Evolutionary conservation across 2,888 invertebrate genomes (phyloP), one percentile per base, ranked within the genome.

Genomic region (Arrhopalites spinosus): DNA sequence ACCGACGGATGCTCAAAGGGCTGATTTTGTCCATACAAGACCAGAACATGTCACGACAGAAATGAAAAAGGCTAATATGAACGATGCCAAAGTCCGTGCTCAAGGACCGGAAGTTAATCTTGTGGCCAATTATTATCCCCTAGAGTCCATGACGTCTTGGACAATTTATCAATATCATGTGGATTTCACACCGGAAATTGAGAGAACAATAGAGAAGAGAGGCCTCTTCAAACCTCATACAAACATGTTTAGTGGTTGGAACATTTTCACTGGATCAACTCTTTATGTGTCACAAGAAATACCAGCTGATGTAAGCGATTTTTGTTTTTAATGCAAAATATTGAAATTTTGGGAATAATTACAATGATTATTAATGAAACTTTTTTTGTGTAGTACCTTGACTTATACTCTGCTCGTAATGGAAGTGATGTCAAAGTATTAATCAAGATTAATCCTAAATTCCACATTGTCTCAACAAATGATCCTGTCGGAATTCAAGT

Each of bases 121-220:
- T 17, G 56, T 61, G 5, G 59, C 59, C 23, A 71, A 71, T 59
- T 61, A 61, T 36, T 71, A 25, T 27, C 20, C 23, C 0, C 7
- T 67, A 20, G 8, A 30, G 13, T 17, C 25, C 17, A 23, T 43
- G 15, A 17, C 20, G 1, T 11, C 23, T 2, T 71, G 61, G 43
- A 47, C 20, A 20, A 7, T 71, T 8, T 71, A 61, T 25, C 59
- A 61, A 7, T 67, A 74, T 25, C 74, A 74, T 23, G 67, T 74
- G 0, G 67, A 66, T 23, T 67, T 74, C 17, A 1, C 0, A 13
- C 74, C 74, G 17, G 56, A 36, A 43, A 56, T 67, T 23, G 53
- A 53, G 7, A 15, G 29, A 3, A 67, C 74, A 0, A 20, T 25
- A 1, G 67, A 74, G 25, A 74, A 67, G 20, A 15, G 53, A 23